These are phyloP conservation scores for Tinamus guttatus DNA, from an alignment of 2,113 vertebrate species.

Conservation along the genomic window DNA sequence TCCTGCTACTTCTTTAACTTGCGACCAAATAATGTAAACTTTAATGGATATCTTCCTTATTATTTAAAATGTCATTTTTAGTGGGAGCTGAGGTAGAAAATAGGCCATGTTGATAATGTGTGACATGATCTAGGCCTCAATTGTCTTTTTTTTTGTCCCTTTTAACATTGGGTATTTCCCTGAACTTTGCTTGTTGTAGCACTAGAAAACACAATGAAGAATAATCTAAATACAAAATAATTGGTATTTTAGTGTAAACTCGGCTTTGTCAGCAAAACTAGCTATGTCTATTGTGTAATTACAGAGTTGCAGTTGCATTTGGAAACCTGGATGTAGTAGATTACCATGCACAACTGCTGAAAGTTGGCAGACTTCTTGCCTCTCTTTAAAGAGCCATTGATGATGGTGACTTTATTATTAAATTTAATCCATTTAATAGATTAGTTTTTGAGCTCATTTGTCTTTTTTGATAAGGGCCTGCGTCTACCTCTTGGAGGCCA, in stretches of 20 bases:
- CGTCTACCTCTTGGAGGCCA: background rate
- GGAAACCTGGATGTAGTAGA: background rate
- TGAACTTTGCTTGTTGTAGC: background rate
- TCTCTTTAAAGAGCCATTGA: constrained; percentile 12
- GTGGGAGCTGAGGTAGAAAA: background rate
- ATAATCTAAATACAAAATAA: background rate
- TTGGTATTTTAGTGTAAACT: background rate
- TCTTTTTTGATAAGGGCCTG: background rate
- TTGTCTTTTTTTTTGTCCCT: background rate
- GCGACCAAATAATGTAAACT: background rate
- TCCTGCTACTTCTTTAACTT: background rate
- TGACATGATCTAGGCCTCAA: background rate
- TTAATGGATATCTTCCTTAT: background rate
- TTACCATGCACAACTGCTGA: background rate
- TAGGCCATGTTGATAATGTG: background rate
- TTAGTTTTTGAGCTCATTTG: background rate
- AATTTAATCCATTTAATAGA: constrained; percentile 2
- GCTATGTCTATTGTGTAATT: constrained; percentile 44
- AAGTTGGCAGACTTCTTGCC: background rate
- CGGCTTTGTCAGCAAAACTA: constrained; percentile 7
- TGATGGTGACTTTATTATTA: background rate
- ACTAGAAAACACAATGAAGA: background rate
- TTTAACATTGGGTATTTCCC: background rate
- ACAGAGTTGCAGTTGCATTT: background rate
- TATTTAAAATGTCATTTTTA: background rate